Conservation (phyloP, 2,113 vertebrate genomes). For the Cariama cristata region DNA sequence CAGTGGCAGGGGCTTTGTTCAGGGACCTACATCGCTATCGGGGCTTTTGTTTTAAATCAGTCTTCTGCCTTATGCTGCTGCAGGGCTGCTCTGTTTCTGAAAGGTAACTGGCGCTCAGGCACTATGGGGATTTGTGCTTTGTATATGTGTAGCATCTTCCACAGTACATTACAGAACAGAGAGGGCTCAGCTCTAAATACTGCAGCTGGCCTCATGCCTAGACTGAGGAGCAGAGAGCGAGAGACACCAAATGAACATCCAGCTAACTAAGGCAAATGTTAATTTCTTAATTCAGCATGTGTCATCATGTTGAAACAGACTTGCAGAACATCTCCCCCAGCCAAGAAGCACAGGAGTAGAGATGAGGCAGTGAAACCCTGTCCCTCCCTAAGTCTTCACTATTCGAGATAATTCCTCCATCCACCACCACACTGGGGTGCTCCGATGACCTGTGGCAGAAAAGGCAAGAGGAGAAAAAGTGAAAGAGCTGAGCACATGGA, state of each 20-base stretch:
- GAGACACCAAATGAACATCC: background rate
- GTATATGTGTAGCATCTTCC: background rate
- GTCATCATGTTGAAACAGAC: background rate
- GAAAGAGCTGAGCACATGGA: background rate
- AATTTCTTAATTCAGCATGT: background rate
- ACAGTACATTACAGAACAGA: rapidly evolving
- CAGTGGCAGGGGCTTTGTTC: rapidly evolving
- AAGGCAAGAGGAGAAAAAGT: background rate
- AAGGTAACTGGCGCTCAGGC: background rate
- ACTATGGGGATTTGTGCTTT: background rate
- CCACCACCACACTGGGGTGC: background rate
- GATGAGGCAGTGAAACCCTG: background rate
- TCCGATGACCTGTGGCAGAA: background rate
- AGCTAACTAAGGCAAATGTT: background rate
- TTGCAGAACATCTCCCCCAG: background rate
- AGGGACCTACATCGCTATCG: rapidly evolving
- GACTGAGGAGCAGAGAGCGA: background rate
- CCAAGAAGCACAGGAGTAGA: background rate
- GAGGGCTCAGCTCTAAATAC: background rate
- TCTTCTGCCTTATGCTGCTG: background rate
- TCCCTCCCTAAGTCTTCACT: background rate
- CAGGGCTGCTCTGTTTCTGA: background rate
- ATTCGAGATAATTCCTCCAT: background rate
- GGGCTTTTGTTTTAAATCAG: rapidly evolving
- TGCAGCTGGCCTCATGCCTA: background rate